Conservation (phyloP, 2,113 vertebrate genomes). For the Strix aluco region DNA sequence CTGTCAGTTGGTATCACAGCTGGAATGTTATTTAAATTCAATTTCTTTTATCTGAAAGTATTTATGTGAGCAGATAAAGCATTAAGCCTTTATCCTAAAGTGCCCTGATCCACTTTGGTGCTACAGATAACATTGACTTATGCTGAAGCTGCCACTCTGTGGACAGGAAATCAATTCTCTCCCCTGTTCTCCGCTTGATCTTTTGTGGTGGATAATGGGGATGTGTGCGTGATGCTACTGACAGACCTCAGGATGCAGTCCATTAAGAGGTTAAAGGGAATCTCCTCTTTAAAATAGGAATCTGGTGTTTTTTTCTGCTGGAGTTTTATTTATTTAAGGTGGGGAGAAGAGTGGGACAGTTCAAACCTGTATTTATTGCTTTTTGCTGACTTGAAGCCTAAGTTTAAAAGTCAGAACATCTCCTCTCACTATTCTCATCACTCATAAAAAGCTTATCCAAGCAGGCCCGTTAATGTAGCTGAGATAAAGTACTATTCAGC, state of each 20-base stretch:
- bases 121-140: slow-evolving; percentile 31
- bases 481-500: background rate
- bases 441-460: background rate
- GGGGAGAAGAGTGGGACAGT: background rate
- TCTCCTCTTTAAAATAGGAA: background rate
- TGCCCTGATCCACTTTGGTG: background rate
- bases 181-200: background rate
- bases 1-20: slow-evolving; percentile 10
- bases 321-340: background rate
- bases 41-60: slow-evolving; percentile 44
- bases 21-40: slow-evolving; percentile 28
- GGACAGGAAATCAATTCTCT: slow-evolving; percentile 13
- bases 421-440: background rate
- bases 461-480: background rate
- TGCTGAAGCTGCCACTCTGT: background rate
- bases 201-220: background rate
- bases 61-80: slow-evolving; percentile 32
- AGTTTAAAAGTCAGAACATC: background rate
- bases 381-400: background rate
- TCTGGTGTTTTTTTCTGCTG: background rate
- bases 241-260: slow-evolving; percentile 41
- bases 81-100: slow-evolving; percentile 17
- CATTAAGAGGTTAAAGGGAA: slow-evolving; percentile 51
- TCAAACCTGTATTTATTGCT: background rate
- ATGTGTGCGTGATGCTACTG: slow-evolving; percentile 53